Conservation (phyloP, 2,888 invertebrate genomes). For the Trachelus stipa region DNA sequence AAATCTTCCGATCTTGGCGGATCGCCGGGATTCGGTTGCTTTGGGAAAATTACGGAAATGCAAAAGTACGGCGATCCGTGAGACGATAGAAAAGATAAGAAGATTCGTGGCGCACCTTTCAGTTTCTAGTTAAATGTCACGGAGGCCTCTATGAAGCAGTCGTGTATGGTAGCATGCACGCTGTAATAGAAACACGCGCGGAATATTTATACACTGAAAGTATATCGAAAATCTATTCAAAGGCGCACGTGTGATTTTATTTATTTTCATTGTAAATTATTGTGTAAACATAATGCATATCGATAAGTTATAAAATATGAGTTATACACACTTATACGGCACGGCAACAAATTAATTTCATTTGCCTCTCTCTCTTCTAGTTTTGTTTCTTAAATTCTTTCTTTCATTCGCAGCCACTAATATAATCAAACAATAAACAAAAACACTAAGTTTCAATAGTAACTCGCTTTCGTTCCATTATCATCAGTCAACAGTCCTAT, state of each 20-base stretch:
- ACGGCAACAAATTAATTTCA: constrained; percentile 5
- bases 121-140: neutral
- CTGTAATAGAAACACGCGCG: neutral
- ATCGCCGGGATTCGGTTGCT: neutral
- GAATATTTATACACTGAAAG: neutral
- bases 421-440: neutral
- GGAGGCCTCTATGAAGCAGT: neutral
- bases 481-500: neutral
- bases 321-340: neutral
- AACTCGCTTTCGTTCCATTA: neutral
- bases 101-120: neutral
- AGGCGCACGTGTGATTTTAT: neutral
- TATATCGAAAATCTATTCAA: neutral
- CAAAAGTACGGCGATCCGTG: neutral
- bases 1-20: neutral
- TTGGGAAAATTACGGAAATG: neutral
- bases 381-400: neutral
- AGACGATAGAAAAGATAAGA: neutral
- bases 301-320: neutral
- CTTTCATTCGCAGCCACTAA: constrained; percentile 3
- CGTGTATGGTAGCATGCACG: neutral
- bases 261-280: constrained; percentile 4
- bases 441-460: neutral
- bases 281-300: neutral
- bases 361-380: constrained; percentile 15